Conservation (phyloP, 2,888 invertebrate species). For the Pardosa pseudoannulata region DNA sequence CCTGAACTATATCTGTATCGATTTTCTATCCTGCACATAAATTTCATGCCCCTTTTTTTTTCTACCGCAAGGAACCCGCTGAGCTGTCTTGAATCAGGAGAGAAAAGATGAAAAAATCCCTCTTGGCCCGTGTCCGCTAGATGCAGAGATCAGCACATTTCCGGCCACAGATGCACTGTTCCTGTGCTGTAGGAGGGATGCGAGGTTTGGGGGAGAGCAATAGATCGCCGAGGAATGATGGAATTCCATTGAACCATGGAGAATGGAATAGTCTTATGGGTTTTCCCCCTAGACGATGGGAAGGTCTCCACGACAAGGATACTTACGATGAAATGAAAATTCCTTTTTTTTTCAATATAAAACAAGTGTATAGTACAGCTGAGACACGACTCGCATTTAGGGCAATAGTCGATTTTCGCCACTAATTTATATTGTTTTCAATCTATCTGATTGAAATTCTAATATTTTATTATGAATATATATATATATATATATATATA, state of each 20-base stretch:
- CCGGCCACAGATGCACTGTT: constrained; percentile 46
- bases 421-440: too few species aligned
- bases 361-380: constrained; percentile 36
- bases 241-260: constrained; percentile 60
- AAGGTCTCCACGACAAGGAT: constrained; percentile 14
- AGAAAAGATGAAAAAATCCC: constrained; percentile 13
- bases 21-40: constrained; percentile 60
- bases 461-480: too few species aligned
- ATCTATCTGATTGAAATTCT: too few species aligned
- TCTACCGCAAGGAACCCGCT: constrained; percentile 21
- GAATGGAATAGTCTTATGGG: constrained; percentile 42
- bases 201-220: too few species aligned
- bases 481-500: too few species aligned
- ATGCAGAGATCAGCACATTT: constrained; percentile 64
- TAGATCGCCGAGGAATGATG: constrained; percentile 16
- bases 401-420: too few species aligned
- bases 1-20: constrained; percentile 54
- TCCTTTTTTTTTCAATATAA: constrained; percentile 35
- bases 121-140: constrained; percentile 37
- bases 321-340: constrained; percentile 22
- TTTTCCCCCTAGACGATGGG: constrained; percentile 29
- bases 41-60: constrained; percentile 23
- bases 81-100: constrained; percentile 19
- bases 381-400: constrained; percentile 38
- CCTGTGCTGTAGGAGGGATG: neutral